Evolutionary conservation across 1,140 invertebrate species (phyloP).

Genomic region (Parapsyche elsis): DNA sequence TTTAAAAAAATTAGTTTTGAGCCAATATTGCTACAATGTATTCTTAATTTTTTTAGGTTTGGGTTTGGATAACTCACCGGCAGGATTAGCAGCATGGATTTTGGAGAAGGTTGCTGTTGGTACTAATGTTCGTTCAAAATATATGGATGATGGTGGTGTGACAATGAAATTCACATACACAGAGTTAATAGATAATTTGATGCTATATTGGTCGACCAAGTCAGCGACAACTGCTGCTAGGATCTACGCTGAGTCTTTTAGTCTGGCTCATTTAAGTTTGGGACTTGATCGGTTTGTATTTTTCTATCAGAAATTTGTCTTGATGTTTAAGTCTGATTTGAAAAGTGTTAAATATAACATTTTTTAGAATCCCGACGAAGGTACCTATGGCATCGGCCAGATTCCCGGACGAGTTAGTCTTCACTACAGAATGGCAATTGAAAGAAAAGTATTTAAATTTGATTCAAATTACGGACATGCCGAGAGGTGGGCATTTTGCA

Average conservation of each 20-base stretch:
- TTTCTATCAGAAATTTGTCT: not conserved
- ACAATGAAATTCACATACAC: constrained; percentile 73
- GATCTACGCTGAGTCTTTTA: constrained; percentile 69
- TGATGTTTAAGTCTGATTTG: constrained; percentile 28
- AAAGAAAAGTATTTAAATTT: constrained; percentile 72
- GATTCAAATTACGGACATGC: constrained; percentile 70
- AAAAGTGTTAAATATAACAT: not conserved
- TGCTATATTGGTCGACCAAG: constrained; percentile 87
- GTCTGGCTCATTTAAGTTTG: constrained; percentile 57
- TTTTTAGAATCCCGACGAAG: constrained; percentile 70
- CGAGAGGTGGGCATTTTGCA: constrained; percentile 86
- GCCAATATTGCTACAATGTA: not conserved
- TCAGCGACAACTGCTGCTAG: constrained; percentile 82
- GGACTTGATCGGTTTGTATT: not conserved
- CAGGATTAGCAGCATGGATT: constrained; percentile 81
- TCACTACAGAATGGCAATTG: constrained; percentile 70
- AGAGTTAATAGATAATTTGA: constrained; percentile 87
- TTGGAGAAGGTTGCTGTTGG: constrained; percentile 85
- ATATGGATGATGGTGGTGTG: constrained; percentile 78
- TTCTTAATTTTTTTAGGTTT: constrained; percentile 63
- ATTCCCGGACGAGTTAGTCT: constrained; percentile 74
- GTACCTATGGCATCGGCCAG: constrained; percentile 75
- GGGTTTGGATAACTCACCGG: constrained; percentile 73
- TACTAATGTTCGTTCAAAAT: constrained; percentile 70
- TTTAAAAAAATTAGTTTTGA: not conserved